These are phyloP conservation scores for Aphis gossypii DNA, from an alignment of 1,140 invertebrate species.

Conservation along the genomic window DNA sequence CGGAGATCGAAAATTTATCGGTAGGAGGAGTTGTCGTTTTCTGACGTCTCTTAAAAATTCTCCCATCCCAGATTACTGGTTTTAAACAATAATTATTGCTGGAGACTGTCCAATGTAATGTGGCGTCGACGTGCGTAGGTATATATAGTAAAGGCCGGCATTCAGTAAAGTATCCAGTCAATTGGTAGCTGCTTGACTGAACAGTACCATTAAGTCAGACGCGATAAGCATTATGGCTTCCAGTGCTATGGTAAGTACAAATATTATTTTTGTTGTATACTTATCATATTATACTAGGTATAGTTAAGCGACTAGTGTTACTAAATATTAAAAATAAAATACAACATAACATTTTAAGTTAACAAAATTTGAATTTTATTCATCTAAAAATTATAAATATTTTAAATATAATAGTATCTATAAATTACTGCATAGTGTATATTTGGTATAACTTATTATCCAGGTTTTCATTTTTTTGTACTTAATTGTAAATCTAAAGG, in stretches of 20 bases:
- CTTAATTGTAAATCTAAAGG: too few species aligned
- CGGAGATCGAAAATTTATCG: neutral
- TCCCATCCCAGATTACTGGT: conserved; percentile 46
- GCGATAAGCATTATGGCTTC: neutral
- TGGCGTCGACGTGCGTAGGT: neutral
- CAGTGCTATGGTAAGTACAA: conserved; percentile 30
- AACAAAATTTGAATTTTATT: neutral
- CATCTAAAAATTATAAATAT: neutral
- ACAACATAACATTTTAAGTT: neutral
- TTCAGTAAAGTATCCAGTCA: neutral
- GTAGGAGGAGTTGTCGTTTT: neutral
- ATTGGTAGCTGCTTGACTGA: conserved; percentile 31
- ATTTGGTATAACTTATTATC: too few species aligned
- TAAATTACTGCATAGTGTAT: too few species aligned
- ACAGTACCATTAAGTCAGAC: neutral
- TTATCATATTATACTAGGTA: neutral
- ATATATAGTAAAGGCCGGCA: conserved; percentile 48
- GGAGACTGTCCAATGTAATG: conserved; percentile 31
- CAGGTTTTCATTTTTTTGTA: too few species aligned
- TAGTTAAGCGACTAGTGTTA: neutral
- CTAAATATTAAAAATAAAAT: neutral
- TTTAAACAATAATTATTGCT: conserved; percentile 39
- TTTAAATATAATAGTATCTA: neutral
- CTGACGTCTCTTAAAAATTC: neutral
- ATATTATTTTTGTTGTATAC: neutral